Conservation (phyloP, 2,113 vertebrate species). For the Equus przewalskii region DNA sequence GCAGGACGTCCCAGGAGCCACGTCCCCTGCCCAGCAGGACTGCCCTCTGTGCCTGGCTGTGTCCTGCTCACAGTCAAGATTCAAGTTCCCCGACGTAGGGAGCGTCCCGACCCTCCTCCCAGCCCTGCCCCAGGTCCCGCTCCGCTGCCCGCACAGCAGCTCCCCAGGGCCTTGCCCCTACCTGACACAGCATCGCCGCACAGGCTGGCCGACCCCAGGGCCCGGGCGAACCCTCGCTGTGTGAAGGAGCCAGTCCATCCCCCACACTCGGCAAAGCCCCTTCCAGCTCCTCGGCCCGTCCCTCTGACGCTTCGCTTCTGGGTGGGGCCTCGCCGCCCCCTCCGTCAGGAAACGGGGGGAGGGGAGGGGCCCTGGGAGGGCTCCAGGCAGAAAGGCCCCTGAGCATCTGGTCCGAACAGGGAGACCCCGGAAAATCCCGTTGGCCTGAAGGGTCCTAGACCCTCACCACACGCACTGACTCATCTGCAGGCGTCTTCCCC, state of each 20-base stretch:
- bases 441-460: neutral
- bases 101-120: neutral
- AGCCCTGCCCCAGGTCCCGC: neutral
- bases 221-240: neutral
- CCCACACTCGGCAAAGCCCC: neutral
- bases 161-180: too few species aligned
- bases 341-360: neutral
- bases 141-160: neutral
- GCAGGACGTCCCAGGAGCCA: neutral
- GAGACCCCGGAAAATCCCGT: neutral
- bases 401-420: neutral
- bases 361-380: neutral
- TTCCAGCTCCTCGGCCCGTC: neutral
- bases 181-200: neutral
- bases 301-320: neutral
- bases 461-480: neutral
- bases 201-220: neutral
- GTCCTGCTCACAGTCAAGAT: neutral
- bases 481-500: neutral
- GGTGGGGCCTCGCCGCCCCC: neutral
- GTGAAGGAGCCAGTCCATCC: too few species aligned
- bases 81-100: too few species aligned
- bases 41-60: neutral
- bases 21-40: neutral
- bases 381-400: neutral